These are phyloP conservation scores for Microdon myrmicae DNA, from an alignment of 2,888 invertebrate species.

Conservation along the genomic window DNA sequence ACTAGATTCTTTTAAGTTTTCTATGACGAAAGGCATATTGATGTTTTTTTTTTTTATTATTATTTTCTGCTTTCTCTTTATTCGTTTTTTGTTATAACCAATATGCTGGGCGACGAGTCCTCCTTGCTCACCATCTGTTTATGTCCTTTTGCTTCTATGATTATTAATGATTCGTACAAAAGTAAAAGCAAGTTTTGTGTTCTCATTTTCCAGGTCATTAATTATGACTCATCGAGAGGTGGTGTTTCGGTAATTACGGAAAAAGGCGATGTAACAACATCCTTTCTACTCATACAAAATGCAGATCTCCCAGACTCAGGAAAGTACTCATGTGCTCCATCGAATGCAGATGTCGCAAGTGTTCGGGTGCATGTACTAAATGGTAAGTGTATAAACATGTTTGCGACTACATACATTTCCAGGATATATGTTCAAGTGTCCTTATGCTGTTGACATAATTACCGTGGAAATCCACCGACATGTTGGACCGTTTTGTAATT, in stretches of 20 bases:
- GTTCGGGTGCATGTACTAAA: slow-evolving; percentile 84
- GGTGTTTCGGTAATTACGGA: slow-evolving; percentile 84
- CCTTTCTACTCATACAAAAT: slow-evolving; percentile 81
- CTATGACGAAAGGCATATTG: too few species aligned
- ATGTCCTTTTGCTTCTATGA: slow-evolving; percentile 38
- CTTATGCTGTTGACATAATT: slow-evolving; percentile 41
- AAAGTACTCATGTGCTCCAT: slow-evolving; percentile 83
- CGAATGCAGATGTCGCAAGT: slow-evolving; percentile 82
- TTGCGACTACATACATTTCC: slow-evolving; percentile 7
- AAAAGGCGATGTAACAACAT: slow-evolving; percentile 82
- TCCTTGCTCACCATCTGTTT: too few species aligned
- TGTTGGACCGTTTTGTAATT: too few species aligned
- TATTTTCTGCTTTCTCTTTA: too few species aligned
- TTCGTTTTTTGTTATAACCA: too few species aligned
- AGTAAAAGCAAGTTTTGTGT: slow-evolving; percentile 19
- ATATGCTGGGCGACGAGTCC: too few species aligned
- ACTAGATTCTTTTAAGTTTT: too few species aligned
- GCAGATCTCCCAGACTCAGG: slow-evolving; percentile 80
- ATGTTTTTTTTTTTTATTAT: too few species aligned
- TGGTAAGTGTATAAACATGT: slow-evolving; percentile 70
- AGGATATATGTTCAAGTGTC: slow-evolving; percentile 14
- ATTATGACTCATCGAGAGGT: slow-evolving; percentile 82
- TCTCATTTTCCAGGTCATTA: slow-evolving; percentile 72
- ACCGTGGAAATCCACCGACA: slow-evolving; percentile 2
- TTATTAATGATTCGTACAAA: slow-evolving; percentile 25